Evolutionary conservation across 2,888 invertebrate species (phyloP), one percentile per base, ranked within the genome.

Genomic region (Odontothrips loti): DNA sequence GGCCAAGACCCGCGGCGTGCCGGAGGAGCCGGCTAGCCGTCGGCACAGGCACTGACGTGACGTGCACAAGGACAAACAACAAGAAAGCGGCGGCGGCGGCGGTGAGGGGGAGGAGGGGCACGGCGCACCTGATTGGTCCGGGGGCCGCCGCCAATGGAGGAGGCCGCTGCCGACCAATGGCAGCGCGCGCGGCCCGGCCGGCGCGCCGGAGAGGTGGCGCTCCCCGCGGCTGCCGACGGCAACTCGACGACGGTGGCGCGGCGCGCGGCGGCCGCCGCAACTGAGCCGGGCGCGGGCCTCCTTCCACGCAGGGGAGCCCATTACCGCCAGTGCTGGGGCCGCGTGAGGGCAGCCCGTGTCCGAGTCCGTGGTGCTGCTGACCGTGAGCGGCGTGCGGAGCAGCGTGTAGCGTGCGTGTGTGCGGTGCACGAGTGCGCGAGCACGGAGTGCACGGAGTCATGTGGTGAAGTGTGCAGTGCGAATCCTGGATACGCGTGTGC

Each of bases 271-370:
- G 27, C 68, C 27, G 27, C 23, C 23, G 27, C 27, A 75, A 75
- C 68, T 12, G 27, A 9, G 27, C 10, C 27, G 23, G 27, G 11
- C 68, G n/a, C n/a, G 23, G 23, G 23, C n/a, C 68, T 75, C 23
- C 68, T 75, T 75, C 68, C 68, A 75, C 27, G 20, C 11, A 75
- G 27, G 23, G n/a, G 27, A 27, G n/a, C 11, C 12, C 68, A 75
- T 75, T 75, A 27, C n/a, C 68, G 68, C n/a, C 68, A 75, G 68
- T 75, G 27, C 68, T 75, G 12, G 68, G 23, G 68, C 68, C 34
- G 34, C 34, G 34, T 43, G 68, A 75, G 68, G 68, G 68, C 23
- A 75, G 68, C 68, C n/a, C 27, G 68, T 23, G 68, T 27, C 23
- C 68, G 68, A 23, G 68, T 75, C 23, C 27, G 27, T 75, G 58